Evolutionary conservation across 2,888 invertebrate species (phyloP).

Genomic region (Periphyllus acericola): DNA sequence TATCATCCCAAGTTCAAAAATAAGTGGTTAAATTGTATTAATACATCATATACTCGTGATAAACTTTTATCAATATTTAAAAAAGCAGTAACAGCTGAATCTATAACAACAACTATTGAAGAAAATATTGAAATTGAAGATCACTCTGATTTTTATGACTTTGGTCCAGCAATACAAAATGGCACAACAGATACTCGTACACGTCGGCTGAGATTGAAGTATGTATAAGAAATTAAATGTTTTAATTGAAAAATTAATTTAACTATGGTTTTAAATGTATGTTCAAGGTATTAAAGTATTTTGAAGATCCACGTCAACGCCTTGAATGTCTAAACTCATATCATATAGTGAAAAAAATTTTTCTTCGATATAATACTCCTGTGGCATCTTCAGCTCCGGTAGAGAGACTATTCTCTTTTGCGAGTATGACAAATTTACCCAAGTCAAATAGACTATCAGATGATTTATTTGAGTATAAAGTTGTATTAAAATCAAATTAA

Average conservation of each 20-base stretch:
- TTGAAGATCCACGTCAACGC: too few relatives aligned
- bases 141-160: conserved; percentile 4
- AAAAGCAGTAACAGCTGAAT: conserved; percentile 27
- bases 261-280: conserved; percentile 19
- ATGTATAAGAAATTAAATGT: conserved; percentile 28
- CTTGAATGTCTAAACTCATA: too few relatives aligned
- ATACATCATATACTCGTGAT: conserved; percentile 4
- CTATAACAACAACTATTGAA: conserved; percentile 1
- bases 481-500: too few relatives aligned
- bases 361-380: too few relatives aligned
- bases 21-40: conserved; percentile 31
- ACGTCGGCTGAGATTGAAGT: conserved; percentile 29
- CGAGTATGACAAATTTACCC: too few relatives aligned
- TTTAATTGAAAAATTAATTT: conserved; percentile 5
- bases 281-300: conserved; percentile 16
- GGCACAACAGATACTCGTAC: conserved; percentile 12
- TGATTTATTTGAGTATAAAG: too few relatives aligned
- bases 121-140: not conserved
- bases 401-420: too few relatives aligned
- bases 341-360: too few relatives aligned
- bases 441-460: too few relatives aligned
- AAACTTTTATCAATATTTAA: conserved; percentile 33
- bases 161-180: conserved; percentile 18
- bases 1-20: conserved; percentile 23
- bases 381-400: not conserved